Percentiles rank a stretch among this genome's conserved stretches.
Evolutionary conservation across 2,797 vertebrate species (phyloP).

Genomic region (Uromys caudimaculatus): DNA sequence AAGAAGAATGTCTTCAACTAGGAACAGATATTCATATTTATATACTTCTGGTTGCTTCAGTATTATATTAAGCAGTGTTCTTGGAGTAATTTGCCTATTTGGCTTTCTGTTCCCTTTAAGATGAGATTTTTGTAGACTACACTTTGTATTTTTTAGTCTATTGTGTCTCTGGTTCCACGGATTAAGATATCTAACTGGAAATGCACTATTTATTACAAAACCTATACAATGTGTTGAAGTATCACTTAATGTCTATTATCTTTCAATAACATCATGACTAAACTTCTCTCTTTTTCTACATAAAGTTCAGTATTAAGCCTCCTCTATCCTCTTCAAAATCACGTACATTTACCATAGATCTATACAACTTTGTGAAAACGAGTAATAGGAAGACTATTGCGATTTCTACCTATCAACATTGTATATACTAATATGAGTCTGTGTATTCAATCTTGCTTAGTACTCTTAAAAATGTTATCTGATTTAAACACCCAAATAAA

Average conservation of each 20-base stretch:
- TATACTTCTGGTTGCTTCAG: neutral
- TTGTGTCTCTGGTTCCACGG: neutral
- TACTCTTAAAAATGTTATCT: neutral
- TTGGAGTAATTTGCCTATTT: neutral
- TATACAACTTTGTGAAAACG: neutral
- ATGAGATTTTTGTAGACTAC: neutral
- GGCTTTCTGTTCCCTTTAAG: neutral
- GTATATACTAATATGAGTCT: neutral
- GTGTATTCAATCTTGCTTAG: neutral
- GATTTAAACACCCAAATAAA: neutral
- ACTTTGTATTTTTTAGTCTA: neutral
- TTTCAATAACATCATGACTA: neutral
- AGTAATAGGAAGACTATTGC: neutral
- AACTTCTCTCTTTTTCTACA: neutral
- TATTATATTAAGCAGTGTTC: neutral
- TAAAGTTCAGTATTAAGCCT: neutral
- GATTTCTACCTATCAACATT: neutral
- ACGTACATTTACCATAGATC: neutral
- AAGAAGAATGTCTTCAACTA: neutral
- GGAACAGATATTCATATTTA: neutral
- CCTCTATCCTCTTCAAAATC: neutral
- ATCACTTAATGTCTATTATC: neutral
- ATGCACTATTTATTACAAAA: neutral
- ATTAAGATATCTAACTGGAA: neutral
- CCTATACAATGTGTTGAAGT: neutral